phyloP scores from a whole-genome alignment of 2,888 invertebrate species.

The Andrena trimmerana region DNA sequence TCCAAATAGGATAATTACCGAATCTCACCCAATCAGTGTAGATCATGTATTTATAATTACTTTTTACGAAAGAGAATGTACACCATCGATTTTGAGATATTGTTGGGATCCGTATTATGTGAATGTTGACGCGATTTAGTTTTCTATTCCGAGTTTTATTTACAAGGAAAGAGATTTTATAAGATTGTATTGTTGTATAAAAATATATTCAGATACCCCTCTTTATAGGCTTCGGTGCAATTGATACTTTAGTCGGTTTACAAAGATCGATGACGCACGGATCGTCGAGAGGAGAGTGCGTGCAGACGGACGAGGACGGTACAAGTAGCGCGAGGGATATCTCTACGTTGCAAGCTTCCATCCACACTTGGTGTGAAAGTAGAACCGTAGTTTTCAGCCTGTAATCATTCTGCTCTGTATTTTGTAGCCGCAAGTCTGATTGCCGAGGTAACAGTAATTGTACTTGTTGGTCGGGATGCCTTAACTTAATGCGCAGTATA shows the following conservation, averaged over 20 bases:
- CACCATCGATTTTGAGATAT: conserved; percentile 19
- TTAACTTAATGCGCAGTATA: conserved; percentile 93
- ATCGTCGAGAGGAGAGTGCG: conserved; percentile 84
- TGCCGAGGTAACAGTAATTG: conserved; percentile 93
- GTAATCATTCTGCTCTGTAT: conserved; percentile 87
- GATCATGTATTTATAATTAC: conserved; percentile 43
- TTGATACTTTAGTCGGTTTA: conserved; percentile 93
- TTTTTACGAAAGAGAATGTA: conserved; percentile 21
- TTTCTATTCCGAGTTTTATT: conserved; percentile 34
- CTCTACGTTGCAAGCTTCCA: conserved; percentile 95
- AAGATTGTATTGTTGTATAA: conserved; percentile 37
- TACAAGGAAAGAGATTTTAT: conserved; percentile 45
- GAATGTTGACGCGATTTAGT: conserved; percentile 30
- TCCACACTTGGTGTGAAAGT: conserved; percentile 96
- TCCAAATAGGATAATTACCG: background rate
- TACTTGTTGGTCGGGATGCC: conserved; percentile 96
- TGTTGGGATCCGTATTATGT: conserved; percentile 29
- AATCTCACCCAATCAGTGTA: background rate
- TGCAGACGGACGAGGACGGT: conserved; percentile 86
- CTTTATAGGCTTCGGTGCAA: conserved; percentile 95
- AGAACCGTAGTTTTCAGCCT: conserved; percentile 94
- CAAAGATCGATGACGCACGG: conserved; percentile 92
- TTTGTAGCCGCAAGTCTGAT: conserved; percentile 90
- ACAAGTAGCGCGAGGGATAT: conserved; percentile 93
- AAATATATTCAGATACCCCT: conserved; percentile 88